Conservation (phyloP, 2,797 vertebrate genomes). For the Okamejei kenojei region DNA sequence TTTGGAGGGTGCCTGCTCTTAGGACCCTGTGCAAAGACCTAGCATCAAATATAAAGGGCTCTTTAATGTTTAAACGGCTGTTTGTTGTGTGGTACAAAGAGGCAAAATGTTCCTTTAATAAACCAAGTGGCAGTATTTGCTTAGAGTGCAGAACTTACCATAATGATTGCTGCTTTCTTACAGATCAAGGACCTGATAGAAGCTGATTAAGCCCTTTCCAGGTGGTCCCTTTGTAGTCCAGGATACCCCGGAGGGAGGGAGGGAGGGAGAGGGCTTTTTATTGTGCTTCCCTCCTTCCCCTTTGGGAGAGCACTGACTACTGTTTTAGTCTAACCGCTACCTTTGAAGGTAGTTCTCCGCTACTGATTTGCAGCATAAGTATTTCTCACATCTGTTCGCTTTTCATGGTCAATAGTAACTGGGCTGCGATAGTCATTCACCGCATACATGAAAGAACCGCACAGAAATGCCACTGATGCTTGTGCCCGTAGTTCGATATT, state of each 20-base stretch:
- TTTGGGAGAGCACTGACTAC: not conserved
- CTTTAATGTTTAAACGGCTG: slow-evolving; percentile 32
- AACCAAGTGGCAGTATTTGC: slow-evolving; percentile 9
- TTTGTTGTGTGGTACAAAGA: slow-evolving; percentile 22
- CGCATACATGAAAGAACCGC: not conserved
- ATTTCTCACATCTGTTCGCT: too few species aligned
- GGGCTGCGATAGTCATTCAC: not conserved
- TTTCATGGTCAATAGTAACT: not conserved
- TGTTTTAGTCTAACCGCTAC: not conserved
- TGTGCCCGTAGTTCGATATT: not conserved
- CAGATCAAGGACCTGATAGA: slow-evolving; percentile 26
- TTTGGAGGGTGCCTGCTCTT: not conserved
- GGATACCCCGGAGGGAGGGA: slow-evolving; percentile 17
- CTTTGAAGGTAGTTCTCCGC: not conserved
- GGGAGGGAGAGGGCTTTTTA: not conserved
- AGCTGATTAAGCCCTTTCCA: slow-evolving; percentile 14
- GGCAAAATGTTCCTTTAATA: not conserved
- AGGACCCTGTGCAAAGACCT: not conserved
- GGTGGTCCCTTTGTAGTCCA: slow-evolving; percentile 4
- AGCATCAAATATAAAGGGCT: not conserved
- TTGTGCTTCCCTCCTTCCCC: not conserved
- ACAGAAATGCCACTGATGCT: too few species aligned
- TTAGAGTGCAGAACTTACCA: not conserved
- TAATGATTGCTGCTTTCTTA: slow-evolving; percentile 20
- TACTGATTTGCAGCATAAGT: too few species aligned